A percentile compares a stretch with the other conserved stretches of the same genome.
Conservation (phyloP, 2,888 invertebrate genomes). For the Apantesis nais region DNA sequence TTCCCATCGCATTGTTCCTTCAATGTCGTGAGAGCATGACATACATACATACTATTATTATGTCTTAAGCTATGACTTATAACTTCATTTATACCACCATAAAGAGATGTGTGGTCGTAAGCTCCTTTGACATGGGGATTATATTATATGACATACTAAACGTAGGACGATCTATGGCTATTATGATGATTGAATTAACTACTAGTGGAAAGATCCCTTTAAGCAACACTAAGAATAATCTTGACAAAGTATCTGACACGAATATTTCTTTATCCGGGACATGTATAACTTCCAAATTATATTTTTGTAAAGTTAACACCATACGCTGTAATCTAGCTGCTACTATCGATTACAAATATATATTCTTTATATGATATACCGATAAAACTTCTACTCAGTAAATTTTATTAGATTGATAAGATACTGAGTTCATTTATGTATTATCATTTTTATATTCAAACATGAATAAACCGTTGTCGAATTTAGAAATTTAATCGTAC, state of each 20-base stretch:
- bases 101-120: constrained; percentile 10
- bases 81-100: background rate
- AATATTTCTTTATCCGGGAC: too few species aligned
- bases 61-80: constrained; percentile 6
- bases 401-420: too few species aligned
- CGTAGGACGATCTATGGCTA: background rate
- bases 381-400: background rate
- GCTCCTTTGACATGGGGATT: constrained; percentile 13
- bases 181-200: background rate
- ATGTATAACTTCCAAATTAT: too few species aligned
- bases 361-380: background rate
- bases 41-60: constrained; percentile 17
- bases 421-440: too few species aligned
- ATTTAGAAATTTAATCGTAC: background rate
- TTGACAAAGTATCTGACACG: too few species aligned
- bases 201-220: too few species aligned
- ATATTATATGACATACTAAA: constrained; percentile 27
- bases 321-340: too few species aligned
- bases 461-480: too few species aligned
- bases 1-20: constrained; percentile 37
- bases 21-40: constrained; percentile 36
- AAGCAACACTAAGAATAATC: background rate
- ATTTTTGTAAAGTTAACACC: too few species aligned
- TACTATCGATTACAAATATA: background rate
- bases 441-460: too few species aligned